A percentile compares a stretch with the other conserved stretches of the same genome.
phyloP scores from a whole-genome alignment of 2,797 vertebrate genomes.

The Hypotaenidia okinawae region DNA sequence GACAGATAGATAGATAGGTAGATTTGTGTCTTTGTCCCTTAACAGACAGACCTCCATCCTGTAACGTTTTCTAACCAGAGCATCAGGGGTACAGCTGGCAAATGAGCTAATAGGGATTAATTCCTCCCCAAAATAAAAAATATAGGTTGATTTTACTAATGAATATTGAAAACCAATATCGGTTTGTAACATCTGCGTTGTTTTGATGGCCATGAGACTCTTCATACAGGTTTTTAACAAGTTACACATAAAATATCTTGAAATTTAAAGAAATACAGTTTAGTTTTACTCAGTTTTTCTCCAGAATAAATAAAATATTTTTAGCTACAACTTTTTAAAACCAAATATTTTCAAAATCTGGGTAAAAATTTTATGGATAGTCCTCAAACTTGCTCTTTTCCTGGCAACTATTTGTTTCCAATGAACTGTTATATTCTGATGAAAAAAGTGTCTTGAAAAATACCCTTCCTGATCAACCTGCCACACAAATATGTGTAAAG shows the following conservation, averaged over 20 bases:
- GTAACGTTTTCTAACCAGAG: neutral
- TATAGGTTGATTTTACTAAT: neutral
- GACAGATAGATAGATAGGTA: too few relatives aligned
- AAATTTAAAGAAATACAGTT: neutral
- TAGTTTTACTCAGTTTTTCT: neutral
- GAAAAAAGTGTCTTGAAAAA: neutral
- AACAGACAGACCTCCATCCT: rapidly evolving
- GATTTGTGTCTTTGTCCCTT: neutral
- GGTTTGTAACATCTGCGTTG: neutral
- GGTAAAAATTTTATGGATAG: neutral
- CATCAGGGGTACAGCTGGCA: neutral
- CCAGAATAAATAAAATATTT: neutral
- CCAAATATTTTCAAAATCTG: neutral
- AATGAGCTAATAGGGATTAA: neutral
- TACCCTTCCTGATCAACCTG: neutral
- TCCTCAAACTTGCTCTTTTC: neutral
- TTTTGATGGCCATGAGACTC: neutral
- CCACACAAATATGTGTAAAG: neutral
- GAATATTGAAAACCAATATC: neutral
- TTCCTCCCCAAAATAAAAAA: neutral
- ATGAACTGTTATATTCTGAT: neutral
- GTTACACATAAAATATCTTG: neutral
- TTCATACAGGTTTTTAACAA: neutral
- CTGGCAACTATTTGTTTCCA: neutral
- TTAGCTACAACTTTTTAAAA: neutral